These are phyloP conservation scores for Nettapus auritus DNA, from an alignment of 2,113 vertebrate genomes.

Conservation along the genomic window DNA sequence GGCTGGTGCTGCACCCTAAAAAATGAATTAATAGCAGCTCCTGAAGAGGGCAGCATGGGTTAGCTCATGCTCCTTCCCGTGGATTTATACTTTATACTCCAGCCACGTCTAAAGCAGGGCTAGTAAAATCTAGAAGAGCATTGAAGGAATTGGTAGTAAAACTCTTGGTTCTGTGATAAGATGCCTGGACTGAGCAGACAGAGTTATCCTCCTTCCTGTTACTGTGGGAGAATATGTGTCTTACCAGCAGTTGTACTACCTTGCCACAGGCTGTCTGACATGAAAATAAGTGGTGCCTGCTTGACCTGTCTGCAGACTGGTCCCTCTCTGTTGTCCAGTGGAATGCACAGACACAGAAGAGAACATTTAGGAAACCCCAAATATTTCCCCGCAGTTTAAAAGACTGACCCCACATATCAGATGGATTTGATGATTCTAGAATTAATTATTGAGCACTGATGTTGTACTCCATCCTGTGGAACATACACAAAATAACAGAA, in stretches of 20 bases:
- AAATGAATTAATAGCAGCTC: not conserved
- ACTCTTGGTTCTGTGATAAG: conserved; percentile 7
- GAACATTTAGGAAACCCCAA: not conserved
- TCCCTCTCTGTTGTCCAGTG: accelerated
- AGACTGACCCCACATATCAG: accelerated
- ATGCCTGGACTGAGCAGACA: not conserved
- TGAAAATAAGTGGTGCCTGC: not conserved
- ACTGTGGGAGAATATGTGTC: not conserved
- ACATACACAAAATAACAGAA: not conserved
- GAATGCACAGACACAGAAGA: not conserved
- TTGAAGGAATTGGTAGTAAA: conserved; percentile 31
- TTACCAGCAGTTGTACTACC: not conserved
- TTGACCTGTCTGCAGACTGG: too few relatives aligned
- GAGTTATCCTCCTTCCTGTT: not conserved
- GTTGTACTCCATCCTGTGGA: not conserved
- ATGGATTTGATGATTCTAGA: not conserved
- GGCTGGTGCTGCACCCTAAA: not conserved
- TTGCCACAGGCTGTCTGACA: not conserved
- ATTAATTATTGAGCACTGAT: not conserved
- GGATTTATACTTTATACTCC: not conserved
- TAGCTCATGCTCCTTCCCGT: not conserved
- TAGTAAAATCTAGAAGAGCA: conserved; percentile 8
- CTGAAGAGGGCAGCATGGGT: conserved; percentile 63
- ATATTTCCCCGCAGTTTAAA: not conserved
- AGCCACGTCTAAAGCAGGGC: conserved; percentile 1